These are phyloP conservation scores for Limnephilus lunatus DNA, from an alignment of 2,888 invertebrate genomes.

Conservation along the genomic window DNA sequence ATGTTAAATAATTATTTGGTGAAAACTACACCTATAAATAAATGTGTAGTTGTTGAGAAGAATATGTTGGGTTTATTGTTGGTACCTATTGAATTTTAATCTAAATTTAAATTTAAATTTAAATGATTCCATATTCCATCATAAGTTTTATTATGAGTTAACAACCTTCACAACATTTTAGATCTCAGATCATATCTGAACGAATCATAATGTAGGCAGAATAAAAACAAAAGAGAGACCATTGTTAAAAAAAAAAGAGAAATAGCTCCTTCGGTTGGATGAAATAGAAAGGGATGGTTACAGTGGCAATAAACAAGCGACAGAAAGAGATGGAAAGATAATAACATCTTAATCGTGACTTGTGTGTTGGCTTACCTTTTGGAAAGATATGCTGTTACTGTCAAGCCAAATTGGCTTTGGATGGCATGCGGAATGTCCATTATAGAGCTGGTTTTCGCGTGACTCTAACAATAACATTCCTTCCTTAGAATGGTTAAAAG, in stretches of 20 bases:
- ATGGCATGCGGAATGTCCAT: neutral
- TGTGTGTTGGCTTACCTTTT: neutral
- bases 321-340: neutral
- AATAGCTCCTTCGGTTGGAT: neutral
- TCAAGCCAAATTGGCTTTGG: neutral
- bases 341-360: conserved; percentile 2
- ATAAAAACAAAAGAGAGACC: neutral
- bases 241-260: neutral
- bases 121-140: neutral
- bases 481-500: neutral
- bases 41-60: neutral
- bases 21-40: neutral
- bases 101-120: too few relatives aligned
- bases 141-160: neutral
- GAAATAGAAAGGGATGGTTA: neutral
- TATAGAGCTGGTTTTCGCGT: neutral
- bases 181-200: neutral
- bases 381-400: neutral
- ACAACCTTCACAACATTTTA: neutral
- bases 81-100: neutral
- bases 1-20: neutral
- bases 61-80: neutral
- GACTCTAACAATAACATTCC: neutral
- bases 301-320: neutral
- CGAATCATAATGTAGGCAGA: neutral